Evolutionary conservation across 2,113 vertebrate species (phyloP).

Genomic region (Microtus montanus): DNA sequence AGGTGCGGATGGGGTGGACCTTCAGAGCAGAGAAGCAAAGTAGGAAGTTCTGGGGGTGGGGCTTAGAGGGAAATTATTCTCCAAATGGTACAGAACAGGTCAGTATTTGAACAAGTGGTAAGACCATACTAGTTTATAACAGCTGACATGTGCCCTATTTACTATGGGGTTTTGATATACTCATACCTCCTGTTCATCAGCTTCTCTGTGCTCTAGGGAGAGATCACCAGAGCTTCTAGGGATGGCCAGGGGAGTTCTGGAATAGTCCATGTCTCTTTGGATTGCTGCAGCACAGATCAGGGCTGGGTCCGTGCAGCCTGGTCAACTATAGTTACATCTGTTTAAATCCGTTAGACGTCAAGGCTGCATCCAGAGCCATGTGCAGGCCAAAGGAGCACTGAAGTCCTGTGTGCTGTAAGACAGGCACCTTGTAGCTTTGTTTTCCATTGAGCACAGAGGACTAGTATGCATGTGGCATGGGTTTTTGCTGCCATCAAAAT

Average conservation of each 20-base stretch:
- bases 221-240: background rate
- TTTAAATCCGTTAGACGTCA: constrained; percentile 34
- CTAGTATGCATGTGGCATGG: rapidly evolving
- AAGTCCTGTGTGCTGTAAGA: background rate
- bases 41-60: no score
- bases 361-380: constrained; percentile 37
- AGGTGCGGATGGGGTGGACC: background rate
- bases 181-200: background rate
- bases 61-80: background rate
- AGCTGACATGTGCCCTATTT: background rate
- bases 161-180: rapidly evolving
- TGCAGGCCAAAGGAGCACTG: background rate
- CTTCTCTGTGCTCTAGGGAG: background rate
- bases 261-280: background rate
- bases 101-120: background rate
- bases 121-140: rapidly evolving
- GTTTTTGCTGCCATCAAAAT: constrained; percentile 28
- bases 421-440: background rate
- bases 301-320: background rate
- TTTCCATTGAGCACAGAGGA: background rate
- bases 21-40: background rate
- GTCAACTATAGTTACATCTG: constrained; percentile 59
- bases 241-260: background rate
- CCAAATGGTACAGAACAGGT: background rate
- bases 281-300: constrained; percentile 20